Evolutionary conservation across 2,113 vertebrate genomes (phyloP).

Genomic region (Castor canadensis): DNA sequence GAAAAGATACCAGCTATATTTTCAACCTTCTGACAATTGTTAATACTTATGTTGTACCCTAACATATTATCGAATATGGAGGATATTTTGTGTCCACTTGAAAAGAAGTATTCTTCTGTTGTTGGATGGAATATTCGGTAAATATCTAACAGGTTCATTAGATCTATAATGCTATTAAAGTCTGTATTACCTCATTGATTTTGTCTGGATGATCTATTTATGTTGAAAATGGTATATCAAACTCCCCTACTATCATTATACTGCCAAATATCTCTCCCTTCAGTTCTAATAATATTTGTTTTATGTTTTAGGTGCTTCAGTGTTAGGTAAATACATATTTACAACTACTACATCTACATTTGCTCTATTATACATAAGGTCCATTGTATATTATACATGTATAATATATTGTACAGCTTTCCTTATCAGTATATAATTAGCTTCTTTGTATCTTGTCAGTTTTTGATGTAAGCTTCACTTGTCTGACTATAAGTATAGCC

Average conservation of each 20-base stretch:
- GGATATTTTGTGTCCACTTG: neutral
- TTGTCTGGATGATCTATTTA: neutral
- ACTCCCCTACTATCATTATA: neutral
- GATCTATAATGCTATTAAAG: neutral
- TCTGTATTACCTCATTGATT: neutral
- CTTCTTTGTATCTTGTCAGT: neutral
- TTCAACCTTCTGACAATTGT: neutral
- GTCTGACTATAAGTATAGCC: neutral
- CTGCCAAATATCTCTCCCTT: neutral
- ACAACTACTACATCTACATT: neutral
- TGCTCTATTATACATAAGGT: neutral
- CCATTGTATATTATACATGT: neutral
- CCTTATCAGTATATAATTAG: neutral
- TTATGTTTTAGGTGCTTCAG: neutral
- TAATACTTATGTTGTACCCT: neutral
- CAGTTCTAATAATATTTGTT: neutral
- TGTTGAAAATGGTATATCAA: neutral
- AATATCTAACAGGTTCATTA: neutral
- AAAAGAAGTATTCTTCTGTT: neutral
- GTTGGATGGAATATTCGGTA: neutral
- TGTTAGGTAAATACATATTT: neutral
- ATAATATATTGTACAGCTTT: neutral
- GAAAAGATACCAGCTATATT: neutral
- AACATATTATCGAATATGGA: neutral
- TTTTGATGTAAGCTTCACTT: neutral